Evolutionary conservation across 2,888 invertebrate genomes (phyloP), one percentile per base, ranked within the genome.

Genomic region (Emmelina monodactyla): DNA sequence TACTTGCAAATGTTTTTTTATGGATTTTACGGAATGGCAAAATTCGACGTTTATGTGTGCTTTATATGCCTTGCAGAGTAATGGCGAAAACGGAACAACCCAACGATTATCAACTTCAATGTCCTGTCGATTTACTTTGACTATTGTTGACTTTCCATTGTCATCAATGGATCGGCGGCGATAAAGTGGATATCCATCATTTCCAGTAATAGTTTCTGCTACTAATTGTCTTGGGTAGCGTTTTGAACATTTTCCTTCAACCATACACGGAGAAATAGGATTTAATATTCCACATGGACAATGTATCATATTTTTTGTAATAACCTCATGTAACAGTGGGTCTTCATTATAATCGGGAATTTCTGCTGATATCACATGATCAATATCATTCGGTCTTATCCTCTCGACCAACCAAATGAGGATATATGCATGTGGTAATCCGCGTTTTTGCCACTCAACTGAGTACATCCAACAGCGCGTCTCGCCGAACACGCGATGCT

Each of bases 391-490:
- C 15, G 47, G 45, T n/a, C 42, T 36, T 34, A 49, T 40, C 28
- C 33, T 46, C 3, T 45, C 35, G 15, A 41, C 33, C 28, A 45
- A 41, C 46, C 45, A 47, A 35, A 49, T 33, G 11, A 46, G 34
- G 13, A 47, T 43, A 13, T 43, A 42, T 9, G 42, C 40, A 40
- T 46, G 44, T 14, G 47, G 44, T 35, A 46, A 39, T 33, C 41
- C 43, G 6, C 42, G 38, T 38, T 46, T 47, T 28, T 47, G 42
- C 51, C 51, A 53, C 33, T 53, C 43, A 10, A 49, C 34, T 6
- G 47, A 44, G 37, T 47, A 46, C 45, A 51, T 42, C 40, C 40
- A 51, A 33, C 50, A 52, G n/a, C 40, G 41, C 4, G 14, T 13
- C 5, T 5, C 5, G 14, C 43, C 42, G 31, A 29, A 44, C 9